These are phyloP conservation scores for Alethe diademata DNA, from an alignment of 2,113 vertebrate species.

Conservation along the genomic window DNA sequence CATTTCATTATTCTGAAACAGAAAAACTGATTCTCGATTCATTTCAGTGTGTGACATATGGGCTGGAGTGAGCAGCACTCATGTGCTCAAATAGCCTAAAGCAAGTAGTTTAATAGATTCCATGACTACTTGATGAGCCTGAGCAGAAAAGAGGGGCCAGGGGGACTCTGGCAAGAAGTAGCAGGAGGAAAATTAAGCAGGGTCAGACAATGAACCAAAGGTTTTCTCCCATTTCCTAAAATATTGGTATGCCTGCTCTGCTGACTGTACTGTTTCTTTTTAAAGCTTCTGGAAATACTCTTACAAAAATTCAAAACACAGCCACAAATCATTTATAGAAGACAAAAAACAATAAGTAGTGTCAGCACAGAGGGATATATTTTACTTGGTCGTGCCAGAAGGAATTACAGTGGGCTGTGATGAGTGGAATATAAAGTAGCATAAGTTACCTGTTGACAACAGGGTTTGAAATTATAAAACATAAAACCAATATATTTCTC, in stretches of 20 bases:
- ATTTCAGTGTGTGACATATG: conserved; percentile 2
- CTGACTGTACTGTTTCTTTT: conserved; percentile 54
- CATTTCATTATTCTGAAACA: neutral
- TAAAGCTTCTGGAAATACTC: conserved; percentile 71
- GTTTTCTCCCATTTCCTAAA: conserved; percentile 60
- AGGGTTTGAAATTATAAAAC: conserved; percentile 75
- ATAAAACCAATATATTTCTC: conserved; percentile 72
- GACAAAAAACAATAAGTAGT: conserved; percentile 76
- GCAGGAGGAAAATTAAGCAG: conserved; percentile 28
- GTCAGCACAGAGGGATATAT: conserved; percentile 70
- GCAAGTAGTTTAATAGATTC: conserved; percentile 56
- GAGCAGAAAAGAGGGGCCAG: conserved; percentile 30
- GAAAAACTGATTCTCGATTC: neutral
- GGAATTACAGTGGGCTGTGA: conserved; percentile 71
- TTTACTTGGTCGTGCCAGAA: conserved; percentile 69
- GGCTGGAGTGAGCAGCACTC: neutral
- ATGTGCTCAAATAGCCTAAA: neutral
- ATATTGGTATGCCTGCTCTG: conserved; percentile 8
- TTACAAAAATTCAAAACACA: conserved; percentile 73
- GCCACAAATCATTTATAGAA: conserved; percentile 74
- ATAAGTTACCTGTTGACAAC: conserved; percentile 74
- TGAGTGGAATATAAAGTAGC: conserved; percentile 74
- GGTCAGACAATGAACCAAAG: conserved; percentile 26
- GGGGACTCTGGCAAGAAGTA: conserved; percentile 27
- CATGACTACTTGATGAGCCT: conserved; percentile 64